Evolutionary conservation across 2,888 invertebrate species (phyloP).

Genomic region (Stenurella melanura): DNA sequence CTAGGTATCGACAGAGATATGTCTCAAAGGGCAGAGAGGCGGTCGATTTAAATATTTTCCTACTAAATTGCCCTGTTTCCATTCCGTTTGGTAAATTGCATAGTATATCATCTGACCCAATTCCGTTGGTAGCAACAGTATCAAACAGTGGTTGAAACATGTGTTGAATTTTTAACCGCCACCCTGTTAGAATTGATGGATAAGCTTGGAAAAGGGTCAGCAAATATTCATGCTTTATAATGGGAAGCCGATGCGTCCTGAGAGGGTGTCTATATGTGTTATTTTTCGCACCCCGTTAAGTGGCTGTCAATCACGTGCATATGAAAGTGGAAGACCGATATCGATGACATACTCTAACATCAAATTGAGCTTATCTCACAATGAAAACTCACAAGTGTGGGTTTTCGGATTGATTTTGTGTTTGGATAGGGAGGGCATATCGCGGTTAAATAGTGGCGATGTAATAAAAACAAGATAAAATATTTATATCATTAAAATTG

Average conservation of each 20-base stretch:
- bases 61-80: not conserved
- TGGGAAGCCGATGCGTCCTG: slow-evolving; percentile 51
- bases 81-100: not conserved
- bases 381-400: slow-evolving; percentile 11
- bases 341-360: slow-evolving; percentile 47
- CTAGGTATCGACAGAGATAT: not conserved
- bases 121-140: slow-evolving; percentile 5
- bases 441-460: not conserved
- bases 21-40: not conserved
- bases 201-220: slow-evolving; percentile 53
- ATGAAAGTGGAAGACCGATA: slow-evolving; percentile 53
- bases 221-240: slow-evolving; percentile 57
- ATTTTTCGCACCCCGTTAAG: slow-evolving; percentile 58
- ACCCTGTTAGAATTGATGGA: slow-evolving; percentile 33
- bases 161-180: slow-evolving; percentile 11
- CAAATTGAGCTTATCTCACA: slow-evolving; percentile 30
- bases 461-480: not conserved
- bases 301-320: slow-evolving; percentile 59
- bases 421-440: slow-evolving; percentile 21
- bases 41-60: not conserved
- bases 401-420: slow-evolving; percentile 31
- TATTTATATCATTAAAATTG: too few species aligned
- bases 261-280: slow-evolving; percentile 52
- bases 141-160: not conserved
- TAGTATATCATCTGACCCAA: slow-evolving; percentile 4